Conservation (phyloP, 1,140 invertebrate genomes). For the Magallana gigas region DNA sequence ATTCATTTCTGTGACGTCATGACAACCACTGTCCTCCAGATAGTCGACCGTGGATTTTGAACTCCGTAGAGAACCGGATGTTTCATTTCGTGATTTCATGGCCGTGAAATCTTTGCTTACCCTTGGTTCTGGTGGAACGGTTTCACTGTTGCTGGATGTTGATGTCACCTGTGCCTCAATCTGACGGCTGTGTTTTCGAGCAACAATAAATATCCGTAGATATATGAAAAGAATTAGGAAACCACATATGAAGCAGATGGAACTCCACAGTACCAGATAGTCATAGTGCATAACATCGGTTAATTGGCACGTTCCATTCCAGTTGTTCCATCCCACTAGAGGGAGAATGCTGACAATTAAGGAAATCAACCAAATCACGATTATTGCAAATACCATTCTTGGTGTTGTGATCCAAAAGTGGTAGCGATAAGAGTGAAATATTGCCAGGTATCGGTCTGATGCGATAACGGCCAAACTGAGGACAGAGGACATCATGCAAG, state of each 20-base stretch:
- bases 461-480: slow-evolving; percentile 54
- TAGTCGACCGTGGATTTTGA: slow-evolving; percentile 7
- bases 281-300: slow-evolving; percentile 50
- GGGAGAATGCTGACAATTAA: slow-evolving; percentile 53
- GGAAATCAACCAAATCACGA: slow-evolving; percentile 51
- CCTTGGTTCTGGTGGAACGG: not conserved
- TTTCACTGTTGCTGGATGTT: slow-evolving; percentile 17
- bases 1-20: slow-evolving; percentile 23
- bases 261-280: slow-evolving; percentile 56
- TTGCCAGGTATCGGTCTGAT: slow-evolving; percentile 52
- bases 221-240: slow-evolving; percentile 57
- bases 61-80: slow-evolving; percentile 3
- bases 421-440: slow-evolving; percentile 55
- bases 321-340: slow-evolving; percentile 56
- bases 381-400: slow-evolving; percentile 38
- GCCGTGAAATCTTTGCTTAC: slow-evolving; percentile 13
- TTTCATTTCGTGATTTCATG: not conserved
- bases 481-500: slow-evolving; percentile 58
- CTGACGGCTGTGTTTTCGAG: slow-evolving; percentile 53
- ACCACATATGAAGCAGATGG: slow-evolving; percentile 55
- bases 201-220: slow-evolving; percentile 54
- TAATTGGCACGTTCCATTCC: slow-evolving; percentile 47
- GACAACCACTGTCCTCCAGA: slow-evolving; percentile 15
- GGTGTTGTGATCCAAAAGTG: slow-evolving; percentile 47
- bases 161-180: slow-evolving; percentile 37